Conservation (phyloP, 2,797 vertebrate species). For the Pelodytes ibericus region DNA sequence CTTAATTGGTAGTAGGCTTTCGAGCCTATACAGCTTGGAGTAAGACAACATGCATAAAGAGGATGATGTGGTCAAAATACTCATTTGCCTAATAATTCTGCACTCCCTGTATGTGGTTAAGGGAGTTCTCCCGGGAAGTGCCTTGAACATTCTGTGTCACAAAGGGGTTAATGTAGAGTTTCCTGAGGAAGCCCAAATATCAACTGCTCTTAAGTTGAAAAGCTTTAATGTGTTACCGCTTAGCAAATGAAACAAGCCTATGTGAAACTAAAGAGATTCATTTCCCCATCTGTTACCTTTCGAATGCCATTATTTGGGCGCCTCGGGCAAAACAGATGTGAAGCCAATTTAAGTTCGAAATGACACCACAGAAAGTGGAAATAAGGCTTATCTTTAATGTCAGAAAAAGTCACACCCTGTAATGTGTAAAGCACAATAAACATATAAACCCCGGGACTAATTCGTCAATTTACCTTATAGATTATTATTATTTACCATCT, state of each 20-base stretch:
- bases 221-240: neutral
- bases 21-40: no score
- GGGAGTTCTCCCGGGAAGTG: no score
- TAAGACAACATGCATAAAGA: no score
- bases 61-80: no score
- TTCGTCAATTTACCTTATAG: neutral
- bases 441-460: neutral
- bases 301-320: slow-evolving; percentile 10
- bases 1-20: no score
- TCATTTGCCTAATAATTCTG: no score
- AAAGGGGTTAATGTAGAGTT: no score
- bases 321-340: slow-evolving; percentile 34
- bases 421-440: slow-evolving; percentile 17
- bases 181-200: neutral
- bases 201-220: neutral
- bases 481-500: slow-evolving; percentile 10
- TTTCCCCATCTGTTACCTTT: slow-evolving; percentile 10
- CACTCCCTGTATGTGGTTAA: no score
- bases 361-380: neutral
- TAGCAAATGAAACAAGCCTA: neutral
- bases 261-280: slow-evolving; percentile 18
- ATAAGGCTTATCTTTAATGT: slow-evolving; percentile 8
- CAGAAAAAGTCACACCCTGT: slow-evolving; percentile 20
- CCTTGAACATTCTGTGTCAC: no score
- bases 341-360: slow-evolving; percentile 26